phyloP scores from a whole-genome alignment of 2,113 vertebrate genomes.

The Dasyprocta punctata region DNA sequence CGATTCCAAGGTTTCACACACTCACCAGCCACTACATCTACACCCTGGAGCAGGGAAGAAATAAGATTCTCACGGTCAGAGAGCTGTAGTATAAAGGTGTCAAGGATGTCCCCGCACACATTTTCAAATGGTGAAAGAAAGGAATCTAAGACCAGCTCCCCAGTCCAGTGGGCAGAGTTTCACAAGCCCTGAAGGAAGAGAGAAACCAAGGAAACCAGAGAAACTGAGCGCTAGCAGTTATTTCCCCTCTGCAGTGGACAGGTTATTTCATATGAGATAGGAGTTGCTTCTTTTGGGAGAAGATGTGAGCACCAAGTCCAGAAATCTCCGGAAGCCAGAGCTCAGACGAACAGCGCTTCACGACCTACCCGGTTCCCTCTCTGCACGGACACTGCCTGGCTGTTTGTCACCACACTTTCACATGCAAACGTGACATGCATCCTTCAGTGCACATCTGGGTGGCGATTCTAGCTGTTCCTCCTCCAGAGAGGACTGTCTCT shows the following conservation, averaged over 20 bases:
- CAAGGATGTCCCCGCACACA: neutral
- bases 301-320: neutral
- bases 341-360: neutral
- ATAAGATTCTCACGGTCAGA: neutral
- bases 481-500: neutral
- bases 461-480: neutral
- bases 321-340: neutral
- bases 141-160: neutral
- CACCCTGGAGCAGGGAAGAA: neutral
- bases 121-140: constrained; percentile 33
- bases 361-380: neutral
- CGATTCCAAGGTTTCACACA: neutral
- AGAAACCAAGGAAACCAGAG: neutral
- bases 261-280: neutral
- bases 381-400: neutral
- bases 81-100: neutral
- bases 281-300: neutral
- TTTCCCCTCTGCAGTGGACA: neutral
- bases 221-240: neutral
- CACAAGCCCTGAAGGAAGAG: neutral
- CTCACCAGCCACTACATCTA: neutral
- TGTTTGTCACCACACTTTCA: neutral
- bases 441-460: constrained; percentile 19
- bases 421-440: constrained; percentile 37
- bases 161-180: neutral